Evolutionary conservation across 1,140 invertebrate species (phyloP), one percentile per base, ranked within the genome.

Genomic region (Neodiprion fabricii): DNA sequence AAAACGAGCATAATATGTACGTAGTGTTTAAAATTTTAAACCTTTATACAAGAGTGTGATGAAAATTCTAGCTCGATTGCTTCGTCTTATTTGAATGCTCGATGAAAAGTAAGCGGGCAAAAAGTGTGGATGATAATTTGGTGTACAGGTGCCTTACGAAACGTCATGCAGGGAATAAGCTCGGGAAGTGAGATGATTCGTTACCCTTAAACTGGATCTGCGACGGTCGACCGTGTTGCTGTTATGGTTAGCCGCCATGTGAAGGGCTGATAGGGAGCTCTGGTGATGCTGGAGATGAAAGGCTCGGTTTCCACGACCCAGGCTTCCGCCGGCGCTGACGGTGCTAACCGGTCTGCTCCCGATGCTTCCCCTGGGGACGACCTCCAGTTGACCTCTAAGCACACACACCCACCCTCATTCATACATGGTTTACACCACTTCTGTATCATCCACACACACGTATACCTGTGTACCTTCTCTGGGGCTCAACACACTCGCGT

Each of bases 151-250:
- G 72, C 72, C 66, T 47, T 70, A 69, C 73, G 74, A 50, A 73
- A 67, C 69, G 66, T 77, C 69, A 68, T 72, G 67, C 23, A 74
- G 14, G 69, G 72, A 76, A 61, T 79, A 74, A 76, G 53, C 47
- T 74, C 74, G 79, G 76, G 76, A 78, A 81, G 77, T 79, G 79
- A 68, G 61, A 67, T 53, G 65, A 47, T 80, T 86, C 84, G 76
- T 87, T 86, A 87, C 87, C 87, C 87, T 88, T 76, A 89, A 83
- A 76, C 87, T 88, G 79, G 86, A 88, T 80, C 86, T 83, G 72
- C 87, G 86, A 67, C 86, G 83, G 76, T 89, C 87, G 68, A 86
- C 83, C 8, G 86, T 88, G 75, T 81, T 85, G 75, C 81, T 81
- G 53, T 61, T 61, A 77, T 82, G 83, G 81, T 83, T 86, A 68